Percentiles rank a stretch among this genome's conserved stretches.
phyloP scores from a whole-genome alignment of 2,113 vertebrate species.

The Onychorhynchus coronatus region DNA sequence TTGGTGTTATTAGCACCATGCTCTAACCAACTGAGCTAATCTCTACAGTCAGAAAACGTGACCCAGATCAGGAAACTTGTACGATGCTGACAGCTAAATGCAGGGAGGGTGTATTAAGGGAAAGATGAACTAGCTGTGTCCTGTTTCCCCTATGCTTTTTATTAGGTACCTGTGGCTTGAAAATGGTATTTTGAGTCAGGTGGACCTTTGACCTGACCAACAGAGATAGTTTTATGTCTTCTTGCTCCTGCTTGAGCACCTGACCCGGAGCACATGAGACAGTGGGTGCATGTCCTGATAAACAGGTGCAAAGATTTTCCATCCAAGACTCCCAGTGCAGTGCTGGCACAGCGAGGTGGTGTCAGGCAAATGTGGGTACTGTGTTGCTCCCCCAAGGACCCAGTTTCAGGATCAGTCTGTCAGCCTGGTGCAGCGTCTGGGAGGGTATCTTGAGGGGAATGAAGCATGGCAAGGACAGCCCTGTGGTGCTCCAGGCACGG shows the following conservation, averaged over 20 bases:
- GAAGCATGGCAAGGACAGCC: accelerated
- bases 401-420: accelerated
- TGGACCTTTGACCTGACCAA: not conserved
- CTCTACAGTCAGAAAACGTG: accelerated
- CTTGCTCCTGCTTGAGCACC: not conserved
- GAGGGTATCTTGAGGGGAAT: accelerated
- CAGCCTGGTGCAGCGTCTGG: accelerated
- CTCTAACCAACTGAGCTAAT: not conserved
- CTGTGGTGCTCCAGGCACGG: accelerated
- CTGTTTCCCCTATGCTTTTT: not conserved
- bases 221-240: not conserved
- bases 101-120: accelerated
- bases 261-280: accelerated
- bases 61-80: not conserved
- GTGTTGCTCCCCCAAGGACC: not conserved
- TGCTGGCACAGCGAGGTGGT: not conserved
- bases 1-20: not conserved
- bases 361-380: not conserved
- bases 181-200: not conserved
- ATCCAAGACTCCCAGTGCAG: not conserved
- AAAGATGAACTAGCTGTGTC: accelerated
- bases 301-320: not conserved
- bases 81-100: accelerated
- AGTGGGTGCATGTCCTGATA: accelerated
- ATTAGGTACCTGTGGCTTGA: not conserved